Conservation (phyloP, 2,113 vertebrate genomes). For the Paratilapia polleni region DNA sequence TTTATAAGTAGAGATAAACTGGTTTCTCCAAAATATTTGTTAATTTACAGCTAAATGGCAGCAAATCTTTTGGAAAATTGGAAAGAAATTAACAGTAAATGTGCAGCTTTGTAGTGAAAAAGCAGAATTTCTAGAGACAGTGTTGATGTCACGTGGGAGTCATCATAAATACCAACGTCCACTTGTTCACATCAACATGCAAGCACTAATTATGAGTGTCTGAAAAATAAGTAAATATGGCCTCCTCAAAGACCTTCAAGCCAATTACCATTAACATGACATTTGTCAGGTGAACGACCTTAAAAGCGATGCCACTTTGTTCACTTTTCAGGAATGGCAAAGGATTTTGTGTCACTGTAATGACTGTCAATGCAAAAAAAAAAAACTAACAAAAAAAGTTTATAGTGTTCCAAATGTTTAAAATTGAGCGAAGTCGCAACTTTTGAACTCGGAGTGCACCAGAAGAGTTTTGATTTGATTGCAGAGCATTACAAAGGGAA, state of each 20-base stretch:
- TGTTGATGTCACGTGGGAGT: background rate
- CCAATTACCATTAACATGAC: background rate
- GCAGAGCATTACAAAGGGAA: background rate
- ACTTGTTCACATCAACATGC: background rate
- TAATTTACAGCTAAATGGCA: background rate
- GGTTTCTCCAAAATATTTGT: background rate
- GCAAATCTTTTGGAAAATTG: background rate
- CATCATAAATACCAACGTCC: background rate
- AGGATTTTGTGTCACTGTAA: conserved; percentile 26
- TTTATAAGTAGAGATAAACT: background rate
- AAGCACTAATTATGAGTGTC: background rate
- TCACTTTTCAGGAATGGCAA: background rate
- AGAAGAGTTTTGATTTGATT: background rate
- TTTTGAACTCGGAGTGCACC: conserved; percentile 54
- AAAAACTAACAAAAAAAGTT: background rate
- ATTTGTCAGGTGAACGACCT: background rate
- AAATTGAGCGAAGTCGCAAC: background rate
- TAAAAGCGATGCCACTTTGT: background rate
- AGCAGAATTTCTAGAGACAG: background rate
- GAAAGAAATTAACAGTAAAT: background rate
- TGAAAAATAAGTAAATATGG: background rate
- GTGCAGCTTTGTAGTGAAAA: background rate
- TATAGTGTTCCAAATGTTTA: background rate
- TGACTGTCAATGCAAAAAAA: conserved; percentile 31
- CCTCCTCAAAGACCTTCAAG: conserved; percentile 15